Evolutionary conservation across 2,888 invertebrate species (phyloP).

Genomic region (Tenodera sinensis): DNA sequence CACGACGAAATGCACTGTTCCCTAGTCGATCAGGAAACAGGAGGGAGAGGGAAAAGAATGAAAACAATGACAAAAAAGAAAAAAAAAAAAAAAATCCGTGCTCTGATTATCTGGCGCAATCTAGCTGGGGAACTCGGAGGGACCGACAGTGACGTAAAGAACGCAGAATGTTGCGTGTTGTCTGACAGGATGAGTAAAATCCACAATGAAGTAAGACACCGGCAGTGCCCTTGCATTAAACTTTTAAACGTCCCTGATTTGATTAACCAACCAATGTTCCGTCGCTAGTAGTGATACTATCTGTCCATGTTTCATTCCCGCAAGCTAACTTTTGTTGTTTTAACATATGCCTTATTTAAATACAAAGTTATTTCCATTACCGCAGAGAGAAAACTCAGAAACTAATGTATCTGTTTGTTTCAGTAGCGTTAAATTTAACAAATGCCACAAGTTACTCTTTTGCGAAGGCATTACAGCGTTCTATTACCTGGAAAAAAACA

Average conservation of each 20-base stretch:
- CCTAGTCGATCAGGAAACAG: no score
- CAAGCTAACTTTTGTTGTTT: background rate
- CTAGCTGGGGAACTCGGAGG: no score
- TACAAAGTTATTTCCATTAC: background rate
- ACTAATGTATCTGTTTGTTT: no score
- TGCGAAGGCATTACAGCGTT: no score
- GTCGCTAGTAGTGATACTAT: background rate
- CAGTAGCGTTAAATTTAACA: no score
- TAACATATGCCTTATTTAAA: background rate
- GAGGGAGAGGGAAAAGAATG: no score
- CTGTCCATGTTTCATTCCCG: background rate
- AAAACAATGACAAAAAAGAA: no score
- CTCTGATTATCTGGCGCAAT: no score
- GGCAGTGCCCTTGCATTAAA: background rate
- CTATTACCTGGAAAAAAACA: no score
- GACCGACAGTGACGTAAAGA: background rate
- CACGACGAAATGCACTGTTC: no score
- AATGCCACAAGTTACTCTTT: no score
- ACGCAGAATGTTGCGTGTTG: background rate
- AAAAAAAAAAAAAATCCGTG: no score
- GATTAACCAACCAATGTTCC: background rate
- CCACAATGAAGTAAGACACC: background rate
- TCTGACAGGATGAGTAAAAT: background rate
- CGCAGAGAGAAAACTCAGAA: background rate
- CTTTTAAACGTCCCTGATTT: background rate